Base-by-base conservation (phyloP, 2,888 invertebrate genomes). In the Strigamia transsilvanica region DNA sequence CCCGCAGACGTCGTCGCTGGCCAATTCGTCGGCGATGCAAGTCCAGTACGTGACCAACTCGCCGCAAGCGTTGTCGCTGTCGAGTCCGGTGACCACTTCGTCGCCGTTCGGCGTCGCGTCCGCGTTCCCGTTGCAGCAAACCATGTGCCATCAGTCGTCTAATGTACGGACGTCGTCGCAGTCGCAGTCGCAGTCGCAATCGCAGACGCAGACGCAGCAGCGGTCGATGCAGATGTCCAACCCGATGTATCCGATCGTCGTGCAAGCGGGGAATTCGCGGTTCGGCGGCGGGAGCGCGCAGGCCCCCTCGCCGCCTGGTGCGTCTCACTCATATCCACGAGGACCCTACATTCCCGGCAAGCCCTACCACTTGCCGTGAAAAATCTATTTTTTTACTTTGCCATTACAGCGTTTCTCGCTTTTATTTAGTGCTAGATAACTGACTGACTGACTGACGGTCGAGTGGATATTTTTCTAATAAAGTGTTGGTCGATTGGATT, bases 11-110 rank as follows among this genome's bases (percentile, higher is more conserved):
- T 79, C 79, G 9, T 46, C 61, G 34, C 80, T 66, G 42, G 82
- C 79, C 21, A 66, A 46, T 15, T 32, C 80, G 18, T 80, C 80
- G 18, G 80, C 82, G 1, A 56, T 82, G 4, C 82, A 82, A 61
- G 82, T 82, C 12, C 82, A 82, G 23, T 82, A 82, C 46, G 79
- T 82, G 13, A 42, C 38, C 1, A 82, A 79, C 38, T 61, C 82
- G 13, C 42, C 66, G 34, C 56, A 61, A 32, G 51, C 79, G 10
- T 15, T 27, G n/a, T 42, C 79, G n/a, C 32, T 78, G 3, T 56
- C 79, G 21, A 79, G 56, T 42, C 79, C 79, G 15, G 56, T 51
- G 27, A 61, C 82, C 13, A 78, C 79, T 21, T 32, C 79, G 21
- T 18, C 79, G 10, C 61, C 61, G 10, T 23, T 61, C 21, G 18